These are phyloP conservation scores for Agrenia bidenticulata DNA, from an alignment of 2,888 invertebrate genomes.

Conservation along the genomic window DNA sequence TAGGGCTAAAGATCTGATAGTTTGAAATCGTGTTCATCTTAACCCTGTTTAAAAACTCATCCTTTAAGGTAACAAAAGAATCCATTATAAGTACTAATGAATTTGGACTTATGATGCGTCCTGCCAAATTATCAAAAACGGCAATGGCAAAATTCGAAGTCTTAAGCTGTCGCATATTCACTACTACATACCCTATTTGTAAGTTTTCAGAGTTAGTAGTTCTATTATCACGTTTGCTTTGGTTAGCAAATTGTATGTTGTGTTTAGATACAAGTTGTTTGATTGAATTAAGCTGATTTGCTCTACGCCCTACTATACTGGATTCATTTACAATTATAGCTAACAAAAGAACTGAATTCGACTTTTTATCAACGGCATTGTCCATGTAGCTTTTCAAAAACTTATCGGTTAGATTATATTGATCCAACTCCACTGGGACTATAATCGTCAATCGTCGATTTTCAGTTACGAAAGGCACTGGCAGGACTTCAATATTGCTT, in stretches of 20 bases:
- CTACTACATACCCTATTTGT: conserved; percentile 30
- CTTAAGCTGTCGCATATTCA: conserved; percentile 18
- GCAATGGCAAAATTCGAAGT: conserved; percentile 20
- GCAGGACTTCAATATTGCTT: conserved; percentile 78
- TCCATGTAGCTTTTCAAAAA: conserved; percentile 38
- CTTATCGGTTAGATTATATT: conserved; percentile 57
- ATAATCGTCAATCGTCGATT: conserved; percentile 77
- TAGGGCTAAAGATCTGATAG: conserved; percentile 87
- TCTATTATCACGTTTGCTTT: background rate
- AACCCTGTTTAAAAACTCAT: conserved; percentile 85
- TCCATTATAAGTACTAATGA: conserved; percentile 71
- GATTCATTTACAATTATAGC: conserved; percentile 8
- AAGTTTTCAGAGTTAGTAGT: conserved; percentile 37
- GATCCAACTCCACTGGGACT: conserved; percentile 66
- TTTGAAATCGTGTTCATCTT: conserved; percentile 91
- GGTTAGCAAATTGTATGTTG: conserved; percentile 15
- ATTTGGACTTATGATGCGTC: conserved; percentile 63
- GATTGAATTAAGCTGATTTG: conserved; percentile 23
- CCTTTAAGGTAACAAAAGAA: conserved; percentile 68
- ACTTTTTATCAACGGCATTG: conserved; percentile 21
- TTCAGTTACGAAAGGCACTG: conserved; percentile 95
- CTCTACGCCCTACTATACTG: background rate
- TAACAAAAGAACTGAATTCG: conserved; percentile 30
- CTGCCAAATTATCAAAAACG: conserved; percentile 23
- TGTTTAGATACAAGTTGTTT: conserved; percentile 26